Evolutionary conservation across 2,888 invertebrate genomes (phyloP), one percentile per base, ranked within the genome.

Genomic region (Halictus ligatus): DNA sequence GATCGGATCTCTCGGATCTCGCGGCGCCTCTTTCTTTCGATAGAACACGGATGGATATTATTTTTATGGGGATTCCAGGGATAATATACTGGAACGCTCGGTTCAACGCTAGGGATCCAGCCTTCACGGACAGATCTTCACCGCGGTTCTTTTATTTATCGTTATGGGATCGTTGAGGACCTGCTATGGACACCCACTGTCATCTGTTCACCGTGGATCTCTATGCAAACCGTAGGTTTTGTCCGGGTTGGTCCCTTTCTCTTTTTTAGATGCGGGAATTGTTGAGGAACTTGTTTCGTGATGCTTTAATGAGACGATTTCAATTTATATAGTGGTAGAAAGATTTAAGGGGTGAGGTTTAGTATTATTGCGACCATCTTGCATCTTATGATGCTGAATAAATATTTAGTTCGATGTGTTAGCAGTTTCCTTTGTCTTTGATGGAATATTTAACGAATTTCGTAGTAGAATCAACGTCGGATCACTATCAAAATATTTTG

Each of bases 51-150:
- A 67, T 67, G 67, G 40, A 40, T 69, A 69, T 35, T 69, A 69
- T 40, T 69, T 69, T 69, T 40, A 69, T 35, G 69, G 40, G 69
- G 40, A 69, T 40, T 69, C 69, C 40, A 40, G 29, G 60, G 60
- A 64, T 64, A 64, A 64, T 64, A 64, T 64, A 64, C 60, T 64
- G 60, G 60, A 64, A 29, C 60, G 25, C 7, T 29, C 60, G 60
- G 25, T 64, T n/a, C 13, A 29, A 64, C 60, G 67, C 67, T 35
- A 2, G 29, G 67, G 60, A 25, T 29, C 60, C 64, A 29, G 15
- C 21, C 35, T 35, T 67, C 18, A n/a, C 69, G 10, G 40, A 40
- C 60, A 6, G 21, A 40, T 69, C 40, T 69, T 1, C 35, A 4
- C 12, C 40, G n/a, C 43, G 69, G 10, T 69, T 43, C 40, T 18